These are phyloP conservation scores for Tribolium madens DNA, from an alignment of 1,140 invertebrate species.

Conservation along the genomic window DNA sequence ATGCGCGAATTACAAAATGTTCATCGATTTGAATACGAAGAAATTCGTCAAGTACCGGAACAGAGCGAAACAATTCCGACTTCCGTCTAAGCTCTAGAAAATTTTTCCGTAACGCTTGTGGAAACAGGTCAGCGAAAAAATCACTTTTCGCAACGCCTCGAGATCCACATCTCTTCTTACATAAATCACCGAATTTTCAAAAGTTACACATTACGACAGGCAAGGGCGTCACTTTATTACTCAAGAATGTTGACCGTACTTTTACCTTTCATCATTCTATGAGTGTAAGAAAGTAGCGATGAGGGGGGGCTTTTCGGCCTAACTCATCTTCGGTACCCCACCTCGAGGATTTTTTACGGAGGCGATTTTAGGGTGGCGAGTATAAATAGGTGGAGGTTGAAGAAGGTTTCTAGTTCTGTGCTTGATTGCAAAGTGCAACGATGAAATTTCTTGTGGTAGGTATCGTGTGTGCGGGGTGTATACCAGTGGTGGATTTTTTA, in stretches of 20 bases:
- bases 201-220: background rate
- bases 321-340: constrained; percentile 25
- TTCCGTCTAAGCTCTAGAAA: background rate
- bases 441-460: constrained; percentile 36
- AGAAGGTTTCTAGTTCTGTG: constrained; percentile 21
- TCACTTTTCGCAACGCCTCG: background rate
- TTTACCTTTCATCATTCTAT: constrained; percentile 38
- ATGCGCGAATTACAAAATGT: background rate
- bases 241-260: constrained; percentile 27
- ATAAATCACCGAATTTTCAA: background rate
- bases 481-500: background rate
- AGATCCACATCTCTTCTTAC: background rate
- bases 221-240: constrained; percentile 26
- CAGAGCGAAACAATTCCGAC: constrained; percentile 7
- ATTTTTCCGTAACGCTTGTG: constrained; percentile 21
- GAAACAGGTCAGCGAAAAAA: constrained; percentile 15
- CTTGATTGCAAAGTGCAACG: constrained; percentile 12
- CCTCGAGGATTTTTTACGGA: background rate
- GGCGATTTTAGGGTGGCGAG: background rate
- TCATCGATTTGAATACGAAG: constrained; percentile 11
- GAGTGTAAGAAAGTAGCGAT: constrained; percentile 15
- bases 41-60: constrained; percentile 19
- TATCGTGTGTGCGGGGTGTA: constrained; percentile 2
- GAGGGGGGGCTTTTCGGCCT: constrained; percentile 2
- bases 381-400: constrained; percentile 7